phyloP scores from a whole-genome alignment of 2,888 invertebrate genomes.

The Nebria salina region DNA sequence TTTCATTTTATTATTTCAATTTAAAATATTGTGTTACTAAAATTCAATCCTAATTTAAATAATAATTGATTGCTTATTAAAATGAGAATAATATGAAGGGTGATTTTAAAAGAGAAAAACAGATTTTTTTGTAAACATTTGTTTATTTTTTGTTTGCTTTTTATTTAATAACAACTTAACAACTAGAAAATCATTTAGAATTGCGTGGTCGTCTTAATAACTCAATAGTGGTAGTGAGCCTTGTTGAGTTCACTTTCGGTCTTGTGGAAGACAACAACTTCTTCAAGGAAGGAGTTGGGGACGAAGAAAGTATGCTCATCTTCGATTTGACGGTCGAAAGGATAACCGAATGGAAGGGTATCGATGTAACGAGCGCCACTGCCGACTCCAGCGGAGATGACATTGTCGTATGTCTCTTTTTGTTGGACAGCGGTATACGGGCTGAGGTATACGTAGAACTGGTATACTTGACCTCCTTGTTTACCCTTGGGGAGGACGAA shows the following conservation, averaged over 20 bases:
- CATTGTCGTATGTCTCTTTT: slow-evolving; percentile 60
- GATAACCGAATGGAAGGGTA: slow-evolving; percentile 75
- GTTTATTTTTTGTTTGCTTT: neutral
- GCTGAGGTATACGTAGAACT: slow-evolving; percentile 64
- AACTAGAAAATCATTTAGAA: neutral
- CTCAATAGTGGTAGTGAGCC: slow-evolving; percentile 24
- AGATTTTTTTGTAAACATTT: neutral
- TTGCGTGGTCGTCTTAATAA: neutral
- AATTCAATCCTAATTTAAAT: neutral
- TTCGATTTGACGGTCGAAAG: slow-evolving; percentile 75
- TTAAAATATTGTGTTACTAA: no score
- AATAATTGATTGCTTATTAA: neutral
- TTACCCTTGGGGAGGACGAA: slow-evolving; percentile 77
- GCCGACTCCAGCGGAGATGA: slow-evolving; percentile 65
- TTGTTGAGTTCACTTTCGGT: slow-evolving; percentile 51
- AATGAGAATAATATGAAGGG: neutral
- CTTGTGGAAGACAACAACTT: slow-evolving; percentile 72
- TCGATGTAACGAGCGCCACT: slow-evolving; percentile 68
- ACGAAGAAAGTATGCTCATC: slow-evolving; percentile 68
- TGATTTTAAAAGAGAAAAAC: neutral
- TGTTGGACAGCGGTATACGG: slow-evolving; percentile 59
- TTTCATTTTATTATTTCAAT: no score
- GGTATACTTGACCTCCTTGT: slow-evolving; percentile 69
- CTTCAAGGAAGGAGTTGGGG: slow-evolving; percentile 74
- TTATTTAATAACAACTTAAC: neutral